Evolutionary conservation across 2,113 vertebrate genomes (phyloP).

Genomic region (Ammodytes marinus): DNA sequence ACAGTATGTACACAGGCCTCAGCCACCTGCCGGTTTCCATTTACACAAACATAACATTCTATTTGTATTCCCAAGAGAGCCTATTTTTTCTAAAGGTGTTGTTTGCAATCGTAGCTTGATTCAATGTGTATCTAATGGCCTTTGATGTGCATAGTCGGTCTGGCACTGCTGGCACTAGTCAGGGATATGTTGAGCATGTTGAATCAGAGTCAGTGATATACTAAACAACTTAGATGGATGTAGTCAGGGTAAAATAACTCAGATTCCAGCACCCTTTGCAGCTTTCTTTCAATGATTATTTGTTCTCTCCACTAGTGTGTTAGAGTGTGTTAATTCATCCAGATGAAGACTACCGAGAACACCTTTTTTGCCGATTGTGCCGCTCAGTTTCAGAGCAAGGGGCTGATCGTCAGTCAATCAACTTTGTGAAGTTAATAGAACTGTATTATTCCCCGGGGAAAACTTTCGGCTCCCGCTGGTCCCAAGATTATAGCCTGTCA

Average conservation of each 20-base stretch:
- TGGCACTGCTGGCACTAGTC: constrained; percentile 18
- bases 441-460: constrained; percentile 56
- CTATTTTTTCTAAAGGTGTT: background rate
- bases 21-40: background rate
- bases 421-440: constrained; percentile 45
- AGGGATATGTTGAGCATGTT: constrained; percentile 28
- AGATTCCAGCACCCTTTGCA: constrained; percentile 11
- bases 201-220: constrained; percentile 1
- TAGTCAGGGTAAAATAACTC: background rate
- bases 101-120: background rate
- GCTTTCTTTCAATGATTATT: background rate
- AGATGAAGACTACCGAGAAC: background rate
- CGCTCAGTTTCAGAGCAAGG: constrained; percentile 21
- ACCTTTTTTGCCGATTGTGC: constrained; percentile 9
- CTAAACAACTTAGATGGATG: background rate
- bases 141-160: background rate
- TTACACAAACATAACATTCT: background rate
- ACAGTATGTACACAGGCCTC: background rate
- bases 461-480: constrained; percentile 53
- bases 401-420: constrained; percentile 53
- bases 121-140: constrained; percentile 5
- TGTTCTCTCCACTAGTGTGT: background rate
- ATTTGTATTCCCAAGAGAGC: background rate
- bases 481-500: constrained; percentile 74
- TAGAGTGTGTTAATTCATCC: too few species aligned